Evolutionary conservation across 2,113 vertebrate genomes (phyloP).

Genomic region (Lathamus discolor): DNA sequence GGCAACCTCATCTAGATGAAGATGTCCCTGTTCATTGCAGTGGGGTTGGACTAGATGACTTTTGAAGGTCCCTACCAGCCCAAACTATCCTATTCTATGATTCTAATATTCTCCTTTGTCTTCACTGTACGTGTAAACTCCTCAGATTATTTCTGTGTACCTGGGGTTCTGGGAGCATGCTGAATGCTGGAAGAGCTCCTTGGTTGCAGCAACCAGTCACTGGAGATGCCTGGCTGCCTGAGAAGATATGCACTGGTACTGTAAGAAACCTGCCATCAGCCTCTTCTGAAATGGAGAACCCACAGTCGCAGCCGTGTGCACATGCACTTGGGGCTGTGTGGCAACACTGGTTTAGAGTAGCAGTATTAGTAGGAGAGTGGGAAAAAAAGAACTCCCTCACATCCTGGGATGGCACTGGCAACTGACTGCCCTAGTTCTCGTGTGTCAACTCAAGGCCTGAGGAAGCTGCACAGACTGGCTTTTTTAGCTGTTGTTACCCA

Average conservation of each 20-base stretch:
- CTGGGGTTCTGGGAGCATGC: background rate
- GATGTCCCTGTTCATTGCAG: background rate
- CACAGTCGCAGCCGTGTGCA: background rate
- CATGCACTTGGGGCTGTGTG: background rate
- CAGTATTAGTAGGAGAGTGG: too few species aligned
- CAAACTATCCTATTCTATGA: background rate
- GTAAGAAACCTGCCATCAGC: background rate
- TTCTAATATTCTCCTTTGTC: background rate
- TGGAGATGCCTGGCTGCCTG: background rate
- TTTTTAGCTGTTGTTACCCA: background rate
- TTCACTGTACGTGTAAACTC: background rate
- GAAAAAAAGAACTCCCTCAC: background rate
- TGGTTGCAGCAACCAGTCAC: background rate
- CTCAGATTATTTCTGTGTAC: background rate
- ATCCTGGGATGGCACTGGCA: rapidly evolving
- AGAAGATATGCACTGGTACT: background rate
- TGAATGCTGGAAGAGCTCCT: background rate
- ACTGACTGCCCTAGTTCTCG: background rate
- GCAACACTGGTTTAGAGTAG: background rate
- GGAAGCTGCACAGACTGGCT: background rate
- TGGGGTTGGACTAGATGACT: background rate
- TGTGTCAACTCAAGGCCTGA: background rate
- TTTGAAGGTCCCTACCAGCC: background rate
- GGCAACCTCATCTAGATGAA: background rate
- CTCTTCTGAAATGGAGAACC: background rate